Evolutionary conservation across 2,113 vertebrate species (phyloP).

Genomic region (Steatornis caripensis): DNA sequence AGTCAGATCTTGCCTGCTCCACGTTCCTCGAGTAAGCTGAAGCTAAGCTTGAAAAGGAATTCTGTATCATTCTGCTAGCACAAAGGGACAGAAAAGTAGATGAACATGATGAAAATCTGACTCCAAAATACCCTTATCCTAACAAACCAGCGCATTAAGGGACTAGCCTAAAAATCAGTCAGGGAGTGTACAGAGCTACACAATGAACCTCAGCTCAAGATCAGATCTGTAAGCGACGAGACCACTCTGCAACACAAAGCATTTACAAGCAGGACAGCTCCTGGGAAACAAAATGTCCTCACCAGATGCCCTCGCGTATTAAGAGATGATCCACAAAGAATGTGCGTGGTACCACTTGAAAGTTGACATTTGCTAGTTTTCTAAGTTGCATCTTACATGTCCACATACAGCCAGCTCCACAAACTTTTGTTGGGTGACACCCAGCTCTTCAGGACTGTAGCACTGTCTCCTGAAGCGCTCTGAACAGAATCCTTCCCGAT

Average conservation of each 20-base stretch:
- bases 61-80: not conserved
- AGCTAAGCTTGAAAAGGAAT: not conserved
- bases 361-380: not conserved
- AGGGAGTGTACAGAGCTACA: fast-evolving
- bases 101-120: not conserved
- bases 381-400: not conserved
- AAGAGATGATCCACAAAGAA: not conserved
- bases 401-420: fast-evolving
- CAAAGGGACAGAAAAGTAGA: not conserved
- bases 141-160: not conserved
- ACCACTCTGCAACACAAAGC: not conserved
- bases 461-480: not conserved
- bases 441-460: not conserved
- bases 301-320: not conserved
- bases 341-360: too few species aligned
- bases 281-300: not conserved
- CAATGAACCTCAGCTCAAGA: not conserved
- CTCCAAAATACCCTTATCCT: not conserved
- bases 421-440: not conserved
- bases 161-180: not conserved
- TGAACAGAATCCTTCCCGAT: not conserved
- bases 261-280: not conserved
- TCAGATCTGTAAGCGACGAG: not conserved
- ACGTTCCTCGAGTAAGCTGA: not conserved
- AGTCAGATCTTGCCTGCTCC: not conserved